Evolutionary conservation across 2,113 vertebrate genomes (phyloP), one percentile per base, ranked within the genome.

Genomic region (Elephas maximus): DNA sequence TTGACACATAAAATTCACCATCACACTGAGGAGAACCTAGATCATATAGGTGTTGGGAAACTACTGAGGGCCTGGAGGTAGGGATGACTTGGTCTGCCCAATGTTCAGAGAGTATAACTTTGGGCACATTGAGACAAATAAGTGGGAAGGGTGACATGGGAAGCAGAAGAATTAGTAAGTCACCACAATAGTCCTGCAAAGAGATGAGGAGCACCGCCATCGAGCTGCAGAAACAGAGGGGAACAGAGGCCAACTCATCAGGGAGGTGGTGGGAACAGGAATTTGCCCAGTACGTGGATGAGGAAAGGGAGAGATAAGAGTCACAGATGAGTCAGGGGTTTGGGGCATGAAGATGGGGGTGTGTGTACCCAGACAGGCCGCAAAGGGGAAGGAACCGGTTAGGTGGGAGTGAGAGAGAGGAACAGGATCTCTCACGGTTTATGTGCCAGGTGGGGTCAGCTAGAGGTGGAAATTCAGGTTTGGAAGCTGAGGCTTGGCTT

Each of bases 341-440:
- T 30, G 23, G 26, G 73, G 57, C 71, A 21, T 48, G 44, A 76
- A 26, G 37, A 6, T 3, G 2, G 6, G 33, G 57, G 0, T 1
- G 1, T 8, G 57, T 80, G 62, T n/a, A 21, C 71, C 45, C 18
- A 5, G 44, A 3, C 5, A 37, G 80, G 80, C 65, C 17, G 15
- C 33, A 2, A 14, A 41, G 30, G 24, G 2, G 18, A 20, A 73
- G 37, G 53, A 89, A 85, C 95, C 0, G 1, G 94, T 84, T 65
- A 5, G 51, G 1, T 65, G 33, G 78, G 30, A 57, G 53, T 0
- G 0, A 53, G 79, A n/a, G 67, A 77, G 23, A 33, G 7, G 33
- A 7, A 10, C 26, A 4, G 0, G 9, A 12, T 1, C 15, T 37
- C 37, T 15, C 33, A 0, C 0, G 11, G 2, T 0, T 8, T 14